A percentile compares a stretch with the other conserved stretches of the same genome.
Evolutionary conservation across 2,113 vertebrate species (phyloP).

Genomic region (Ochotona princeps): DNA sequence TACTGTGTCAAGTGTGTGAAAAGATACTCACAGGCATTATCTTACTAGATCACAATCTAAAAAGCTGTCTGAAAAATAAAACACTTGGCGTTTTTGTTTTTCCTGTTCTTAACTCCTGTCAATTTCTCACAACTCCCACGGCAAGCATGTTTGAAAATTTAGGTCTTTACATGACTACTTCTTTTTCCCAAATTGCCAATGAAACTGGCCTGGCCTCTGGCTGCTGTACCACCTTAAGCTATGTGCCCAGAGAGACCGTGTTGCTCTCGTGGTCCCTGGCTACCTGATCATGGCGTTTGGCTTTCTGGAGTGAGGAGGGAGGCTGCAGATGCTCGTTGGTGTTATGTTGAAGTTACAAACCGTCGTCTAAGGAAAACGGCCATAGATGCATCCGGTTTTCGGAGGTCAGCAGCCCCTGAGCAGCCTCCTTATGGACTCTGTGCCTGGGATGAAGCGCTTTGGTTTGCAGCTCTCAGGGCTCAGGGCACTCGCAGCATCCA

Average conservation of each 20-base stretch:
- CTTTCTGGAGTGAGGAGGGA: background rate
- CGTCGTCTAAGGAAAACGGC: background rate
- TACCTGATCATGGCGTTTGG: background rate
- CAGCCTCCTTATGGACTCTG: background rate
- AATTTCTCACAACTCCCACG: background rate
- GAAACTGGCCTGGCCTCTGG: slow-evolving; percentile 20
- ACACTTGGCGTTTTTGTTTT: slow-evolving; percentile 27
- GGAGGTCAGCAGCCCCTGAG: background rate
- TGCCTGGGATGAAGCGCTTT: background rate
- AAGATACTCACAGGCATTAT: background rate
- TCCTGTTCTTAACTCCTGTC: slow-evolving; percentile 15
- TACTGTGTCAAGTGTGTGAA: background rate
- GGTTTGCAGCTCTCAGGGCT: background rate
- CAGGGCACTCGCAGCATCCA: background rate
- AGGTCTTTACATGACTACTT: slow-evolving; percentile 12
- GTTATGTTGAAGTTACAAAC: background rate
- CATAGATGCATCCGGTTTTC: background rate
- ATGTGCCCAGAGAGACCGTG: background rate
- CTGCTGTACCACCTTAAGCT: background rate
- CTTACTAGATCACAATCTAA: slow-evolving; percentile 17
- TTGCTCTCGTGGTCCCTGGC: background rate
- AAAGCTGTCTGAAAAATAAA: slow-evolving; percentile 1
- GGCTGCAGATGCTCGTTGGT: background rate
- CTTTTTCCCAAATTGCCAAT: slow-evolving; percentile 28
- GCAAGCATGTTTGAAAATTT: background rate